Conservation (phyloP, 2,797 vertebrate genomes). For the Buceros bicornis region DNA sequence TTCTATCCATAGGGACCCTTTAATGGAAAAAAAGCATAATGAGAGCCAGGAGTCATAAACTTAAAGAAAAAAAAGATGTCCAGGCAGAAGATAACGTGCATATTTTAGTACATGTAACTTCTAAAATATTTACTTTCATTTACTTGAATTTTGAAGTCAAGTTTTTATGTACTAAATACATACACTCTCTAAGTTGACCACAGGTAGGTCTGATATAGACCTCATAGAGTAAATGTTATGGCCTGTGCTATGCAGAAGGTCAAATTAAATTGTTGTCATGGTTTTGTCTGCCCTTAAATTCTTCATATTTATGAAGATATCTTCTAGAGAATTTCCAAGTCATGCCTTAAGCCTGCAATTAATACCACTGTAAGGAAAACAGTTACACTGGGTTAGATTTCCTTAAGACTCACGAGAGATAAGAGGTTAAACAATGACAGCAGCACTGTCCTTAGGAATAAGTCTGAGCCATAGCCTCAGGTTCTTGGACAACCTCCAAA, state of each 20-base stretch:
- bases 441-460: not conserved
- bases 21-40: not conserved
- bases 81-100: not conserved
- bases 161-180: not conserved
- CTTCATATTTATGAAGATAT: not conserved
- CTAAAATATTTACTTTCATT: not conserved
- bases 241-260: not conserved
- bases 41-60: not conserved
- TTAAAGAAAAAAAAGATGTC: not conserved
- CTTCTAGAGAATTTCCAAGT: conserved; percentile 5
- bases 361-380: conserved; percentile 7
- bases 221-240: not conserved
- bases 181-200: not conserved
- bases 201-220: not conserved
- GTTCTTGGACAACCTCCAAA: conserved; percentile 33
- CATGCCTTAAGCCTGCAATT: conserved; percentile 8
- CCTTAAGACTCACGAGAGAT: not conserved
- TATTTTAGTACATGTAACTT: not conserved
- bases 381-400: conserved; percentile 13
- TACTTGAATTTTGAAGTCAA: not conserved
- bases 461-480: not conserved
- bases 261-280: not conserved
- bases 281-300: not conserved
- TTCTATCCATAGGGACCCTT: not conserved
- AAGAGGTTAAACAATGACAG: conserved; percentile 8